Conservation (phyloP, 2,888 invertebrate genomes). For the Asteroscopus sphinx region DNA sequence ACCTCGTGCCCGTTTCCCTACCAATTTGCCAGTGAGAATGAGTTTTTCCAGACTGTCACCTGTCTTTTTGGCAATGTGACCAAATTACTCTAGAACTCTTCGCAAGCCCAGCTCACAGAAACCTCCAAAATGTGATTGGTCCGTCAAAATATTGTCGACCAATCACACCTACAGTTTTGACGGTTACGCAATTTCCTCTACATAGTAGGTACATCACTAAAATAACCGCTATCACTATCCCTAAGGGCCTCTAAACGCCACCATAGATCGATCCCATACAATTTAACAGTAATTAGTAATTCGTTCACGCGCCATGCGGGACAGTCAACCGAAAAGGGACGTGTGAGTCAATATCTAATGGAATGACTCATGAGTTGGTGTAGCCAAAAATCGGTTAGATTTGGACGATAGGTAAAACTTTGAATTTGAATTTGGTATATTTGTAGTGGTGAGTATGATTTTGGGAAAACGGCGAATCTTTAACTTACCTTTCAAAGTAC, state of each 20-base stretch:
- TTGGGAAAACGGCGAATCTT: background rate
- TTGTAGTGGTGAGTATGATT: conserved; percentile 30
- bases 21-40: no score
- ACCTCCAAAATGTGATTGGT: no score
- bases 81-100: no score
- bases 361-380: conserved; percentile 47
- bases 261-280: conserved; percentile 48
- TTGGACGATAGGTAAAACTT: conserved; percentile 41
- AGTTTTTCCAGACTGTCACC: no score
- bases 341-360: conserved; percentile 53
- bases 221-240: conserved; percentile 18
- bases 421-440: conserved; percentile 48
- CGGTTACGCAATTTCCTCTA: no score
- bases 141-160: no score
- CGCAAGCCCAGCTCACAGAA: no score
- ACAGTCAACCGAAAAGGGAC: conserved; percentile 46
- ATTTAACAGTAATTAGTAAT: conserved; percentile 51
- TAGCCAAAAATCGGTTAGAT: conserved; percentile 54
- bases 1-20: no score
- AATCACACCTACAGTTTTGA: no score
- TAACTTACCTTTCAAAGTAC: no score
- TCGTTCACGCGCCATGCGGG: conserved; percentile 50
- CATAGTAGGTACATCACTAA: background rate
- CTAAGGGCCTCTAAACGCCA: conserved; percentile 38
- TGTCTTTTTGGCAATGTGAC: no score